Evolutionary conservation across 2,797 vertebrate genomes (phyloP), one percentile per base, ranked within the genome.

Genomic region (Micrastur ruficollis): DNA sequence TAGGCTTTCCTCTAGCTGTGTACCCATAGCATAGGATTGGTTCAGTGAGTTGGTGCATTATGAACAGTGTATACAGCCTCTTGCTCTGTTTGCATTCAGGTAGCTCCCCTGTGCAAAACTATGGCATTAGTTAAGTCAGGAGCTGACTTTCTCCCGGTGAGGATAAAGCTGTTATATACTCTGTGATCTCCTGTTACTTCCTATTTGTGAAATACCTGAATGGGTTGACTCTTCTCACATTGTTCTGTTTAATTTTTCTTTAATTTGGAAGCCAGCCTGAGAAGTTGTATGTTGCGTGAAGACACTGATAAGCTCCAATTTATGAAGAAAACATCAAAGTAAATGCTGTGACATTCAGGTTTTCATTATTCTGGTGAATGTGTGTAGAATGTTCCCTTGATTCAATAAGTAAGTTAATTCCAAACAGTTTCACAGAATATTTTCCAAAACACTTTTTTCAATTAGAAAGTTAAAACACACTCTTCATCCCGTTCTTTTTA

Each of bases 371-470:
- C n/a, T 0, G 3, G 52, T 88, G 68, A 81, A 85, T 62, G 53
- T 55, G 62, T 89, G 46, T 49, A 46, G 58, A 90, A 90, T 78
- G 53, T 92, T 95, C 73, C 74, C 52, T 65, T 40, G 19, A 89
- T 74, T 74, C 50, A 52, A 83, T 91, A 93, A 97, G 87, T 89
- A 91, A 94, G 81, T 85, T 96, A 97, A 96, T 94, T 92, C 53
- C 55, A 95, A 95, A 95, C 92, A 93, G 85, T 94, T 94, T 88
- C 71, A 61, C 21, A 49, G 46, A 72, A 47, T 71, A 73, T 76
- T 95, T 96, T 96, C 81, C 55, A 2, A 73, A 75, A 46, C 14
- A 20, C 21, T 80, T 72, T 58, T 73, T 91, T 61, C 36, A 86
- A 31, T 97, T 83, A 82, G 53, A 62, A 91, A 78, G 83, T 76